These are phyloP conservation scores for Macrophya annulata DNA, from an alignment of 2,888 invertebrate species.

Conservation along the genomic window DNA sequence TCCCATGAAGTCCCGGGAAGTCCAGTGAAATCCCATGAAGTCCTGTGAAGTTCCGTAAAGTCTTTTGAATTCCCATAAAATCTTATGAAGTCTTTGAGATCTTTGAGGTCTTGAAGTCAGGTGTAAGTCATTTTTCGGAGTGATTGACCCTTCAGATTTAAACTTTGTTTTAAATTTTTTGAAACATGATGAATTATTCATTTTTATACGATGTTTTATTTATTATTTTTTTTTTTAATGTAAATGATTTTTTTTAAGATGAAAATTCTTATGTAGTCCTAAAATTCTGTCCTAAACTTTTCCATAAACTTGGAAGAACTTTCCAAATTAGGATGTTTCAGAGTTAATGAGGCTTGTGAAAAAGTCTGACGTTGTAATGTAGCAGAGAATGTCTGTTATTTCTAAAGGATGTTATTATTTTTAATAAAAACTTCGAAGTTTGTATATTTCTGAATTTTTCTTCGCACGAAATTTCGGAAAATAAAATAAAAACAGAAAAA, in stretches of 20 bases:
- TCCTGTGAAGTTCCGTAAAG: too few species aligned
- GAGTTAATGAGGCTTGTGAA: not conserved
- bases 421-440: not conserved
- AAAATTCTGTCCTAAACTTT: not conserved
- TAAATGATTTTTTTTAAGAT: not conserved
- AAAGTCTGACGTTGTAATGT: not conserved
- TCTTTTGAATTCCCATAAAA: too few species aligned
- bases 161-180: too few species aligned
- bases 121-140: too few species aligned
- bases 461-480: not conserved
- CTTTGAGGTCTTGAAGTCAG: too few species aligned
- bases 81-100: too few species aligned
- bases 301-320: not conserved
- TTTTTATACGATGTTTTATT: too few species aligned
- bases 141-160: too few species aligned
- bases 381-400: not conserved
- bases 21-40: too few species aligned
- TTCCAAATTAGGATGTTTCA: not conserved
- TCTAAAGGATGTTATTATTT: not conserved
- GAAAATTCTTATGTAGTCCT: not conserved
- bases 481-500: not conserved
- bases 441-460: not conserved
- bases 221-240: too few species aligned
- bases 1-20: too few species aligned
- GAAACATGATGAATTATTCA: too few species aligned